A percentile compares a stretch with the other conserved stretches of the same genome.
These are phyloP conservation scores for Heliopora coerulea DNA, from an alignment of 92 coral and sea anemone genomes.

Conservation along the genomic window DNA sequence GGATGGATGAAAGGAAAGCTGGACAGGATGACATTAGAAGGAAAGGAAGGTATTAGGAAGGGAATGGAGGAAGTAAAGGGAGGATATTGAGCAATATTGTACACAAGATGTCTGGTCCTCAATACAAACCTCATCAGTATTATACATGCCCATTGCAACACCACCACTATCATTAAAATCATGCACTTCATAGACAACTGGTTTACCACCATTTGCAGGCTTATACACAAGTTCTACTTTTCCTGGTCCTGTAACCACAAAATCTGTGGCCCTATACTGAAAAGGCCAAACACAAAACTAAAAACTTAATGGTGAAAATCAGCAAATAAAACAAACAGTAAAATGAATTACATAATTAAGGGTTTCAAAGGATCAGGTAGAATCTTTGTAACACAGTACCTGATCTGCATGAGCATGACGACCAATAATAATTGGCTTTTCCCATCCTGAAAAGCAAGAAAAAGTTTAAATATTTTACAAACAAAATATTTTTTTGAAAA, in stretches of 20 bases:
- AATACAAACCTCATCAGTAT: constrained; percentile 85
- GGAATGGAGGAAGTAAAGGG: background rate
- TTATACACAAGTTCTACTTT: constrained; percentile 70
- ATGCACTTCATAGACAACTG: constrained; percentile 69
- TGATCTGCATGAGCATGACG: constrained; percentile 99
- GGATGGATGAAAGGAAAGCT: background rate
- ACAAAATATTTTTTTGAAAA: background rate
- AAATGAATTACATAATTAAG: too few relatives aligned
- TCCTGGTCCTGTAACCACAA: constrained; percentile 93
- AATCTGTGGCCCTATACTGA: constrained; percentile 96
- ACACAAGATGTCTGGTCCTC: too few relatives aligned
- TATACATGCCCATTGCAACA: constrained; percentile 96
- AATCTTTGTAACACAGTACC: constrained; percentile 52
- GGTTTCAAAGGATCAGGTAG: too few relatives aligned
- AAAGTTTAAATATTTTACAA: background rate
- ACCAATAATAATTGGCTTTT: constrained; percentile 91
- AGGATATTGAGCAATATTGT: too few relatives aligned
- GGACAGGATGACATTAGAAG: background rate
- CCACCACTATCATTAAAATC: constrained; percentile 78
- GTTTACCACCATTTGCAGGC: constrained; percentile 85
- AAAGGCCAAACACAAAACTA: background rate
- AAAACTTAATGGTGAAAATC: too few relatives aligned
- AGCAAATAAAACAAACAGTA: too few relatives aligned
- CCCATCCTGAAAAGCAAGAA: constrained; percentile 65
- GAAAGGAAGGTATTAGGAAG: background rate